These are phyloP conservation scores for Motacilla tschutschensis DNA, from an alignment of 2,113 vertebrate species.

Conservation along the genomic window DNA sequence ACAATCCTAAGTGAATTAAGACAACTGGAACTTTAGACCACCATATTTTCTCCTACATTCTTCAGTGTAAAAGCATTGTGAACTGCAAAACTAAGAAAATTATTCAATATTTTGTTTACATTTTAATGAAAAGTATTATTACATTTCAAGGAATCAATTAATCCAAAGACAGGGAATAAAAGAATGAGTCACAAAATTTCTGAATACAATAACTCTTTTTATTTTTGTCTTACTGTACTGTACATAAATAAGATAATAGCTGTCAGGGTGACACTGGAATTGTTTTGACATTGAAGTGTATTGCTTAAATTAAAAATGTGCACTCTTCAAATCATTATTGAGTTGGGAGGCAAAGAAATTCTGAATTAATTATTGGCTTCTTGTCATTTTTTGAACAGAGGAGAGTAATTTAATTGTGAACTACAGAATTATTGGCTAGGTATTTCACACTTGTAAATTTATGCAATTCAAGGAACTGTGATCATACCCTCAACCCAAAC, in stretches of 20 bases:
- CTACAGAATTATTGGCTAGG: neutral
- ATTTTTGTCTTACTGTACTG: neutral
- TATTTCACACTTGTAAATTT: neutral
- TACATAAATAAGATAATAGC: neutral
- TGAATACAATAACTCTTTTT: neutral
- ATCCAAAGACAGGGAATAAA: neutral
- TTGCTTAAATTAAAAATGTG: neutral
- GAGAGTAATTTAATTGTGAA: neutral
- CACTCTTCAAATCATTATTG: neutral
- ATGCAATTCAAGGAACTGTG: neutral
- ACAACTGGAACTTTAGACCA: neutral
- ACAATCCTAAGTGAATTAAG: neutral
- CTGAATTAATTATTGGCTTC: neutral
- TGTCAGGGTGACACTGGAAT: neutral
- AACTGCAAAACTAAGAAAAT: neutral
- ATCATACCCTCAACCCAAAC: neutral
- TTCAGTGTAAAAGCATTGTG: neutral
- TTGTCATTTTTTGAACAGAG: neutral
- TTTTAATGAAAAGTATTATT: neutral
- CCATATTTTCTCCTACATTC: neutral
- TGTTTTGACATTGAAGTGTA: neutral
- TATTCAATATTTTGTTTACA: neutral
- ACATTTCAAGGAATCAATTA: neutral
- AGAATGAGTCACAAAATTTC: neutral
- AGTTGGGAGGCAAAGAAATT: neutral